These are phyloP conservation scores for Cynodonichthys magdalenae DNA, from an alignment of 2,797 vertebrate genomes.

Conservation along the genomic window DNA sequence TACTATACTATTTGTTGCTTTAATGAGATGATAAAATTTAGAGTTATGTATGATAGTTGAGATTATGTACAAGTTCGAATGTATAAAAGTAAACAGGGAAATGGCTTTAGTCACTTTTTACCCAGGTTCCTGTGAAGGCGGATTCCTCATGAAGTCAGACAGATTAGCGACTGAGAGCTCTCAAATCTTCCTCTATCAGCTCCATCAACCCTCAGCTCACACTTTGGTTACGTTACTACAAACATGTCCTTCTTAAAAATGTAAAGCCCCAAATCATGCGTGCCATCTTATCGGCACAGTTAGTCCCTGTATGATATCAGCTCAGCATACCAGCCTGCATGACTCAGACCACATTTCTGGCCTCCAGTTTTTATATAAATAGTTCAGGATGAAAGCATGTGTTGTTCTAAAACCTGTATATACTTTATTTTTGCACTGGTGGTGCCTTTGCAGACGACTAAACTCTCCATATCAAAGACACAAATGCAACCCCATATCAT, in stretches of 20 bases:
- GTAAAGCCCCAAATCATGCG: conserved; percentile 42
- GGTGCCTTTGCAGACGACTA: too few relatives aligned
- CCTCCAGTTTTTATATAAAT: conserved; percentile 9
- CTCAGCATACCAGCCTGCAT: conserved; percentile 21
- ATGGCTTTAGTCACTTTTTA: neutral
- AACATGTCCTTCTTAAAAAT: conserved; percentile 59
- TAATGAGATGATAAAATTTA: too few relatives aligned
- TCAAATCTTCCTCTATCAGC: conserved; percentile 36
- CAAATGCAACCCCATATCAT: too few relatives aligned
- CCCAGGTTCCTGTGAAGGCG: neutral
- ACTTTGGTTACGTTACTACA: conserved; percentile 49
- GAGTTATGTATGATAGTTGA: too few relatives aligned
- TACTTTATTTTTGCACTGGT: too few relatives aligned
- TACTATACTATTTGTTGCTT: too few relatives aligned
- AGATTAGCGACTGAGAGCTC: conserved; percentile 31
- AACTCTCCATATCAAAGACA: too few relatives aligned
- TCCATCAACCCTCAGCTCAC: conserved; percentile 57
- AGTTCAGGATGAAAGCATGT: neutral
- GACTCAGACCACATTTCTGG: neutral
- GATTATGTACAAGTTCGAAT: neutral
- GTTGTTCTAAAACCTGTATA: too few relatives aligned
- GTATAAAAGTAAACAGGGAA: neutral
- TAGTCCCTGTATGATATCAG: conserved; percentile 18
- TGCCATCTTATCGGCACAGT: conserved; percentile 56
- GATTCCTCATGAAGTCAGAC: conserved; percentile 31